Percentiles rank a stretch among this genome's conserved stretches.
Conservation (phyloP, 2,113 vertebrate genomes). For the Lagopus muta region DNA sequence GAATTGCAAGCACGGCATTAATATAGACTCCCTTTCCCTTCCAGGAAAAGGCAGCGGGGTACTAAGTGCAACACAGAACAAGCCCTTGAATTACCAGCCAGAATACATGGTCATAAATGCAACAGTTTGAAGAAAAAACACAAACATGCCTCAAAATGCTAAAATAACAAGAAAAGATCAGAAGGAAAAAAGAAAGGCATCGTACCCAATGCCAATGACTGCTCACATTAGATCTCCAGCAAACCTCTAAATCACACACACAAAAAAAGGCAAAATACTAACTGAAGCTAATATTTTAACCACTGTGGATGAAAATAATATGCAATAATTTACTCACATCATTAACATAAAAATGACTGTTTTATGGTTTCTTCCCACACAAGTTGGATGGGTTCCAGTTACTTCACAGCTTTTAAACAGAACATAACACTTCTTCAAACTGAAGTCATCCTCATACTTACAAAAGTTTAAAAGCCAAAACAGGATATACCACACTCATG, state of each 20-base stretch:
- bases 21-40: not conserved
- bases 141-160: not conserved
- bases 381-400: not conserved
- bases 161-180: constrained; percentile 32
- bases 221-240: not conserved
- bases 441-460: not conserved
- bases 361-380: not conserved
- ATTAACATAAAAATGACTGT: constrained; percentile 3
- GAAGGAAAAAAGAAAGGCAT: not conserved
- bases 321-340: not conserved
- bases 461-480: not conserved
- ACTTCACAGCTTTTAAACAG: not conserved
- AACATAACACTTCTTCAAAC: not conserved
- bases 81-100: not conserved
- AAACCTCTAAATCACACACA: not conserved
- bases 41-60: not conserved
- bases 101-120: not conserved
- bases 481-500: not conserved
- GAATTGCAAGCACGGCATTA: not conserved
- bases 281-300: not conserved
- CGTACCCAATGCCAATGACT: not conserved
- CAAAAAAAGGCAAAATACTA: not conserved
- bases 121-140: not conserved
- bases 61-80: not conserved
- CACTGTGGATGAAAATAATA: constrained; percentile 22